Conservation (phyloP, 2,797 vertebrate genomes). For the Hybognathus amarus region DNA sequence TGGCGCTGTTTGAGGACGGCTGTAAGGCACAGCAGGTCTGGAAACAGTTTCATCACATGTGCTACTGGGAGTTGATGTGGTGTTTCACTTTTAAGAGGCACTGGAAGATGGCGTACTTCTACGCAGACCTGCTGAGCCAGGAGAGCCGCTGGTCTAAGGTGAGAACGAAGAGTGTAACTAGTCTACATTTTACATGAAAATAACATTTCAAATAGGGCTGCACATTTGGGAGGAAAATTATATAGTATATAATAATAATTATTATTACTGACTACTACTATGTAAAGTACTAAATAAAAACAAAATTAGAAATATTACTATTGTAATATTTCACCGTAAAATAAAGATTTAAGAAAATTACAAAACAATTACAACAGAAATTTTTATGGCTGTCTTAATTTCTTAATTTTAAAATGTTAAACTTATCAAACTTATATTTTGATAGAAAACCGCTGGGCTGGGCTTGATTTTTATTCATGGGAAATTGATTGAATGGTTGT, state of each 20-base stretch:
- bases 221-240: not conserved
- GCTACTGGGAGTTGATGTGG: conserved; percentile 92
- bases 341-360: not conserved
- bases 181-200: not conserved
- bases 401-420: not conserved
- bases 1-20: conserved; percentile 82
- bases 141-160: conserved; percentile 90
- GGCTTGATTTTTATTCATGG: not conserved
- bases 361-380: not conserved
- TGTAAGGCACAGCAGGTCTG: conserved; percentile 85
- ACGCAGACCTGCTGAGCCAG: conserved; percentile 85
- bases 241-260: too few relatives aligned
- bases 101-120: conserved; percentile 89
- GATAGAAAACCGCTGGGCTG: not conserved
- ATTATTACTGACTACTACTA: not conserved
- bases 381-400: not conserved
- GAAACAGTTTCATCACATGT: conserved; percentile 92
- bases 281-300: not conserved
- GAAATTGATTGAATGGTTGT: not conserved
- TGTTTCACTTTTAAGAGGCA: conserved; percentile 83
- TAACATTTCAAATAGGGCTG: not conserved
- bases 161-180: not conserved
- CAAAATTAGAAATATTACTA: not conserved
- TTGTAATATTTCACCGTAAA: not conserved
- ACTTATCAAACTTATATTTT: not conserved